Conservation (phyloP, 2,797 vertebrate genomes). For the Alca torda region DNA sequence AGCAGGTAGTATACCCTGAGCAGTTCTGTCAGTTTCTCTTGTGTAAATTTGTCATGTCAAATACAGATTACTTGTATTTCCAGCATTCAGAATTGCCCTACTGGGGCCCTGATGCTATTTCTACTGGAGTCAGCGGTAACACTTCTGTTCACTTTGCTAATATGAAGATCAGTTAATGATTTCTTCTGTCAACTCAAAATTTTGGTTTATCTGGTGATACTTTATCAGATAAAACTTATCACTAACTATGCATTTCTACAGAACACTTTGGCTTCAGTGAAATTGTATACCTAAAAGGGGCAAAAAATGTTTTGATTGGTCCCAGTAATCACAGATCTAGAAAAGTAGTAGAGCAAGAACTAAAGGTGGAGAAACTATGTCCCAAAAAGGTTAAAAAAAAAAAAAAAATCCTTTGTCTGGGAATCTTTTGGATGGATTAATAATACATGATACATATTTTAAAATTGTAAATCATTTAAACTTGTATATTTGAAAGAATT, state of each 20-base stretch:
- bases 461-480: neutral
- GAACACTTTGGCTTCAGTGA: neutral
- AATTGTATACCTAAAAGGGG: neutral
- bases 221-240: neutral
- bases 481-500: no score
- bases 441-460: neutral
- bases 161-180: neutral
- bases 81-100: neutral
- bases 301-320: neutral
- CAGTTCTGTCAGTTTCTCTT: neutral
- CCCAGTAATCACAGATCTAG: neutral
- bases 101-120: neutral
- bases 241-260: neutral
- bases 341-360: neutral
- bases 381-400: neutral
- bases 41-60: neutral
- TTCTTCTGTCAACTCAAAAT: neutral
- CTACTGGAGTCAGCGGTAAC: neutral
- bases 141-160: neutral
- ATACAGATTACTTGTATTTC: neutral
- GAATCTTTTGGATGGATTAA: neutral
- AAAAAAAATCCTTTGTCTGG: neutral
- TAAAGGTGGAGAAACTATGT: neutral
- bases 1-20: rapidly evolving
- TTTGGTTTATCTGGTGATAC: neutral